These are phyloP conservation scores for Autographa gamma DNA, from an alignment of 2,888 invertebrate genomes.

Conservation along the genomic window DNA sequence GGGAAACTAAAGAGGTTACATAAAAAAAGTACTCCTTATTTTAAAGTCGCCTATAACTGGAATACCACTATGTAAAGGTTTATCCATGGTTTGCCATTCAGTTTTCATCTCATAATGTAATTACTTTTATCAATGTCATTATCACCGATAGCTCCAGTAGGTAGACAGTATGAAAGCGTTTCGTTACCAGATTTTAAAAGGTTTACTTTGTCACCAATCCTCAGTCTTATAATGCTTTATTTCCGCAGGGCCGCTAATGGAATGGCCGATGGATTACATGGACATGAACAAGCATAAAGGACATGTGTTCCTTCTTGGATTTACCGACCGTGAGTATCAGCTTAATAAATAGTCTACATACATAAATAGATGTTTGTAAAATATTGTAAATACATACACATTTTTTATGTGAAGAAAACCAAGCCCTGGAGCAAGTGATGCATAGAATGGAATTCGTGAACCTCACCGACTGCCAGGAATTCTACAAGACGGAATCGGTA, in stretches of 20 bases:
- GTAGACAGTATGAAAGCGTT: no score
- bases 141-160: neutral
- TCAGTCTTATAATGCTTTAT: neutral
- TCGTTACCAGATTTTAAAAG: no score
- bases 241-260: slow-evolving; percentile 6
- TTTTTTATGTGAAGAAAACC: slow-evolving; percentile 8
- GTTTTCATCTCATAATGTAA: no score
- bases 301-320: slow-evolving; percentile 11
- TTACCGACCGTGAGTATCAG: slow-evolving; percentile 17
- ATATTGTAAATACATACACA: no score
- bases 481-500: slow-evolving; percentile 20
- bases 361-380: no score
- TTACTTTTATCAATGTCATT: no score
- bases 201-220: no score
- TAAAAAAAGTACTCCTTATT: no score
- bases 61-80: no score
- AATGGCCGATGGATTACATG: slow-evolving; percentile 1
- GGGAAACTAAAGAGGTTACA: no score
- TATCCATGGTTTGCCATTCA: no score
- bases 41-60: no score
- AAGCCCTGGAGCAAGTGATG: slow-evolving; percentile 14
- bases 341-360: neutral
- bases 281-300: slow-evolving; percentile 2
- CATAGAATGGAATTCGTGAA: slow-evolving; percentile 13
- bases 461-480: neutral